A percentile compares a stretch with the other conserved stretches of the same genome.
Conservation (phyloP, 2,113 vertebrate species). For the Hypanus sabinus region DNA sequence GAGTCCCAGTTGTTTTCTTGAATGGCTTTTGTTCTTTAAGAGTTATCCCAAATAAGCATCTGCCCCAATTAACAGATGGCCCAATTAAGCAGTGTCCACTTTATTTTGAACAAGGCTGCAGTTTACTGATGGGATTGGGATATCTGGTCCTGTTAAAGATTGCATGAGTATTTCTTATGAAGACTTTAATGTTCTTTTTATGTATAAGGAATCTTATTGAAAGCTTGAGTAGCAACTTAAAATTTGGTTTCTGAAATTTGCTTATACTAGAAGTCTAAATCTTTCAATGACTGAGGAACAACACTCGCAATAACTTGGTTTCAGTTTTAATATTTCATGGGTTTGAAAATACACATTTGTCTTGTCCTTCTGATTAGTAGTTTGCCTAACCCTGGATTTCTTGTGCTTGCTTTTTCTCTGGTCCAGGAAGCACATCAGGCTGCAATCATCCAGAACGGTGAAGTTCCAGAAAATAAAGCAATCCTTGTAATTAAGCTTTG, state of each 20-base stretch:
- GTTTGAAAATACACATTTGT: not conserved
- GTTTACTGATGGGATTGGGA: not conserved
- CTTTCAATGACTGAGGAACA: not conserved
- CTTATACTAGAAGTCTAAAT: not conserved
- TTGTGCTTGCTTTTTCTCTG: slow-evolving; percentile 30
- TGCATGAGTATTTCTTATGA: not conserved
- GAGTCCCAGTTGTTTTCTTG: too few relatives aligned
- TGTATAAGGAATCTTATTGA: not conserved
- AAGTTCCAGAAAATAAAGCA: slow-evolving; percentile 42
- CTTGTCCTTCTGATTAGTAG: not conserved
- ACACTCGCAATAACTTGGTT: not conserved
- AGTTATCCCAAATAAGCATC: too few relatives aligned
- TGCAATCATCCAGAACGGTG: slow-evolving; percentile 44
- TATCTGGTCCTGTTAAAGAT: not conserved
- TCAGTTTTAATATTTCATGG: not conserved
- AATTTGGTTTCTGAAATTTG: not conserved
- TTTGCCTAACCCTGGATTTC: not conserved
- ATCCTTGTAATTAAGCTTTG: slow-evolving; percentile 38
- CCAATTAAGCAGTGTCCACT: not conserved
- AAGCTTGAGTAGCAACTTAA: not conserved
- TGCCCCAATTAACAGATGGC: too few relatives aligned
- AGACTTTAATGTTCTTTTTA: not conserved
- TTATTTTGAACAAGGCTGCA: not conserved
- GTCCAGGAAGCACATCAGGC: slow-evolving; percentile 43
- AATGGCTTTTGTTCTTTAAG: too few relatives aligned